Evolutionary conservation across 2,888 invertebrate genomes (phyloP).

Genomic region (Acanthosoma haemorrhoidale): DNA sequence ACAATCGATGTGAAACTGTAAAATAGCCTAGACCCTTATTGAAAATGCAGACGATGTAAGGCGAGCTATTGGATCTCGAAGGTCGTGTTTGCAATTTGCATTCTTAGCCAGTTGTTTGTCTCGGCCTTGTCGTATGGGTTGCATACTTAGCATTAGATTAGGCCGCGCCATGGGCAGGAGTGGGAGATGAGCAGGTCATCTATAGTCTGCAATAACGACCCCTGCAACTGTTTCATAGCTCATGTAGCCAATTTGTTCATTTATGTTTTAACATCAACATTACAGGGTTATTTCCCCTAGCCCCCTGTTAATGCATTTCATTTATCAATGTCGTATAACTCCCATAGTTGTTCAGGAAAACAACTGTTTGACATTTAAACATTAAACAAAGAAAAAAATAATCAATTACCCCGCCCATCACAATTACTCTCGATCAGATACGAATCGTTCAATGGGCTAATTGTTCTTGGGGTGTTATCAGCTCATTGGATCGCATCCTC

Average conservation of each 20-base stretch:
- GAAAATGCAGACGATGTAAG: neutral
- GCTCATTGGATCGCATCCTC: neutral
- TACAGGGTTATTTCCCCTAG: no score
- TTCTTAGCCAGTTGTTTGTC: neutral
- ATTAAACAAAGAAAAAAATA: no score
- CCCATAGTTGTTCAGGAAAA: neutral
- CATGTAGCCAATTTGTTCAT: no score
- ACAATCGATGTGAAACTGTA: no score
- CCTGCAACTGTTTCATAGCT: no score
- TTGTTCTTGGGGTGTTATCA: neutral
- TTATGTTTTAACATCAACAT: no score
- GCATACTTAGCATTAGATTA: constrained; percentile 10
- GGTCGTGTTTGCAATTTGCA: neutral
- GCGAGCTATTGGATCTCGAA: neutral
- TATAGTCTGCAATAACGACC: no score
- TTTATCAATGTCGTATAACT: no score
- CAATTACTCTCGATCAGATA: neutral
- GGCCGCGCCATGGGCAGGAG: neutral
- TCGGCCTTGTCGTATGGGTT: neutral
- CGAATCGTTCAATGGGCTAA: neutral
- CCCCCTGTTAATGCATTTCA: no score
- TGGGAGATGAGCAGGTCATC: neutral
- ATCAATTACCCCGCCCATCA: neutral
- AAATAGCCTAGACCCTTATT: no score
- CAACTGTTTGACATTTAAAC: neutral